A percentile compares a stretch with the other conserved stretches of the same genome.
These are phyloP conservation scores for Carassius auratus DNA, from an alignment of 2,113 vertebrate genomes.

Conservation along the genomic window DNA sequence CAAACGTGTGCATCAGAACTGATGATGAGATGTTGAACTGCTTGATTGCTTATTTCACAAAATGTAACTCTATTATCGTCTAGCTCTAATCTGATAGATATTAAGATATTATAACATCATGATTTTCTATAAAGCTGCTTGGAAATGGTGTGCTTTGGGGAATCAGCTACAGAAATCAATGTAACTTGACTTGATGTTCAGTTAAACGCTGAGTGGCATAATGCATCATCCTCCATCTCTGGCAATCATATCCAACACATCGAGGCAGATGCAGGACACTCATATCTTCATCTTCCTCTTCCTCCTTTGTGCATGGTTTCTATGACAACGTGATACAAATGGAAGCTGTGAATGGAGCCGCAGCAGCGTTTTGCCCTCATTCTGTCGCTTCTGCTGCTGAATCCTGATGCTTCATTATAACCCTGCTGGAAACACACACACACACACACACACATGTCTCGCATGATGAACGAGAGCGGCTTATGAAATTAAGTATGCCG, in stretches of 20 bases:
- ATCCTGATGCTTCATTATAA: constrained; percentile 17
- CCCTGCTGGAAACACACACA: background rate
- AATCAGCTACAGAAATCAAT: background rate
- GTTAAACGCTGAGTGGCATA: background rate
- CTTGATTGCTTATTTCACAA: background rate
- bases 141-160: no score
- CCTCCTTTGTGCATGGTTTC: constrained; percentile 38
- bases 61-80: no score
- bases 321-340: constrained; percentile 43
- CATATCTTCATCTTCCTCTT: constrained; percentile 25
- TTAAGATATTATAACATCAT: background rate
- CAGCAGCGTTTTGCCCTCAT: background rate
- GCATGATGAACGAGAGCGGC: constrained; percentile 4
- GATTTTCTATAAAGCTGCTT: background rate
- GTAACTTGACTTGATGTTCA: background rate
- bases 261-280: background rate
- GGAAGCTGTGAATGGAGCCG: background rate
- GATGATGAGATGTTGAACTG: background rate
- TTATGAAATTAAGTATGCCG: background rate
- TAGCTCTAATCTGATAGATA: background rate
- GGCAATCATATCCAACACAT: background rate
- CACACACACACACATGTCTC: background rate
- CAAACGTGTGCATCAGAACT: background rate
- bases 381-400: background rate
- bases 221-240: background rate